Evolutionary conservation across 53 echinoderm and acorn worm genomes (phyloP), one percentile per base, ranked within the genome.

Genomic region (Stichopus horrens): DNA sequence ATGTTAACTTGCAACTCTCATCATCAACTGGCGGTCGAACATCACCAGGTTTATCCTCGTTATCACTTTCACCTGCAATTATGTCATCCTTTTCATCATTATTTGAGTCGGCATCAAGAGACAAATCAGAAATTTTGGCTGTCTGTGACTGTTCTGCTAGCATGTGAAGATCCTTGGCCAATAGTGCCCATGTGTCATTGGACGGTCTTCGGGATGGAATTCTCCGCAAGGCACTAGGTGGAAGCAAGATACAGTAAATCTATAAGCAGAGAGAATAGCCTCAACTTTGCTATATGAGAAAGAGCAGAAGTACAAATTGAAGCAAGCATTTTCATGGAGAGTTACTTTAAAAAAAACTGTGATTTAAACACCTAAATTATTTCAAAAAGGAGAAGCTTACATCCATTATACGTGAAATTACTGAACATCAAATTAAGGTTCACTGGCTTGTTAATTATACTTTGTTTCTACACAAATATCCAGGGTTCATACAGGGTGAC

Each of bases 81-180:
- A 75, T 86, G 5, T 14, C 51, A 10, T 16, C 21, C 10, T 57
- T 22, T 57, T 16, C 54, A 37, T 20, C 77, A 58, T 85, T 67
- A 21, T 65, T 52, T 57, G 58, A 21, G 55, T 7, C 58, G 10
- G 57, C 83, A 22, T 59, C 59, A 8, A 57, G 83, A 83, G 57
- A 55, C 14, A 23, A 0, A 83, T 57, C 21, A 10, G 23, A 22
- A 13, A 21, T 23, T 16, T 23, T 21, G 20, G 85, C 21, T 0
- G 60, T 21, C 66, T 85, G 85, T 13, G 85, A 85, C 65, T 65
- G 52, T 52, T 85, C 85, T 63, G 85, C 85, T 5, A 85, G 67
- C 85, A 85, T 85, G 52, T 85, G 85, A 2, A 85, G 71, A 14
- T 85, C 85, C 18, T 85, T 85, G 66, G 85, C 66, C 19, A 85